Evolutionary conservation across 2,113 vertebrate species (phyloP).

Genomic region (Chrysochloris asiatica): DNA sequence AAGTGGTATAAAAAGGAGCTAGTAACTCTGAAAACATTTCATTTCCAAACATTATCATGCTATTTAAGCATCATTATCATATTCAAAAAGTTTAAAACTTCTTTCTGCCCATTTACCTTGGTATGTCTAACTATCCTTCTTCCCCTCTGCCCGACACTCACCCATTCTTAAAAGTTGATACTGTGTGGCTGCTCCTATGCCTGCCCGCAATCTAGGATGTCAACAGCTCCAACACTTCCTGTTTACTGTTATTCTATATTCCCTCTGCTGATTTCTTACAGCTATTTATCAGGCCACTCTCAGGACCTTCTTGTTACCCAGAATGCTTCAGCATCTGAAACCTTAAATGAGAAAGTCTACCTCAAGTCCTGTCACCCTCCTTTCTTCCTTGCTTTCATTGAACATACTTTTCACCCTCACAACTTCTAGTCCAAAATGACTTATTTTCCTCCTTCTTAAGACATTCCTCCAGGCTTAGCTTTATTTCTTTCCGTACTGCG

Average conservation of each 20-base stretch:
- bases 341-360: background rate
- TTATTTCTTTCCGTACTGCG: background rate
- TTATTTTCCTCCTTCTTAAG: background rate
- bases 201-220: background rate
- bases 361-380: background rate
- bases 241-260: background rate
- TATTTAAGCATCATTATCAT: background rate
- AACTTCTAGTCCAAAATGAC: background rate
- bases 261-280: background rate
- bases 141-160: accelerated
- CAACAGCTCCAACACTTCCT: too few relatives aligned
- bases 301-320: background rate
- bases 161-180: background rate
- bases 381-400: background rate
- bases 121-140: background rate
- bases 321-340: background rate
- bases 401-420: background rate
- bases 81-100: background rate
- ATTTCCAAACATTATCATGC: background rate
- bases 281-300: background rate
- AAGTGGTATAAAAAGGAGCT: background rate
- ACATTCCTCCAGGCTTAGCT: background rate
- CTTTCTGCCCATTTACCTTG: background rate
- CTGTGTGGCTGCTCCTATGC: background rate
- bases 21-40: background rate